Conservation (phyloP, 2,888 invertebrate genomes). For the Hypselothyrea guttata region DNA sequence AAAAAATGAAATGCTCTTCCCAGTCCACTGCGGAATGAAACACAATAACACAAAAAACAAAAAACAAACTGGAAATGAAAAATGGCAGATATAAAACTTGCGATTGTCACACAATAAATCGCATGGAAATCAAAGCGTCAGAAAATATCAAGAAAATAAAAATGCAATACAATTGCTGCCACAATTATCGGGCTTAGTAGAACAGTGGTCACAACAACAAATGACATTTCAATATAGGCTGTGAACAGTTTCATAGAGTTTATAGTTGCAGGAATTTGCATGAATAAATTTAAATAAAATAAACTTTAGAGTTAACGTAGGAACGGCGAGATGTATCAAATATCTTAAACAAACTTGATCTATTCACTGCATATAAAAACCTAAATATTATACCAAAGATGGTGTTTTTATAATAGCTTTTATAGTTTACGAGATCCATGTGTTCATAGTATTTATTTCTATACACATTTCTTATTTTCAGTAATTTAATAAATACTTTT, state of each 20-base stretch:
- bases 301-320: too few relatives aligned
- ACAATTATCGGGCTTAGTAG: constrained; percentile 43
- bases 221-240: constrained; percentile 43
- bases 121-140: constrained; percentile 45
- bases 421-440: too few relatives aligned
- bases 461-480: too few relatives aligned
- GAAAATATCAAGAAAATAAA: constrained; percentile 24
- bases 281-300: constrained; percentile 17
- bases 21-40: constrained; percentile 33
- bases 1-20: constrained; percentile 46
- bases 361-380: too few relatives aligned
- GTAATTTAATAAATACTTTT: too few relatives aligned
- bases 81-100: constrained; percentile 58
- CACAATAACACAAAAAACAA: constrained; percentile 37
- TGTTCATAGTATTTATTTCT: too few relatives aligned
- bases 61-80: not conserved
- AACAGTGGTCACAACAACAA: too few relatives aligned
- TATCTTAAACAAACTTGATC: too few relatives aligned
- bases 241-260: constrained; percentile 48
- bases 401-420: too few relatives aligned
- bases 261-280: constrained; percentile 9
- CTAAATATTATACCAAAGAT: too few relatives aligned
- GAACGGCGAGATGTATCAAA: too few relatives aligned
- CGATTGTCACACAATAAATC: constrained; percentile 66
- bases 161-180: constrained; percentile 38